Conservation (phyloP, 2,113 vertebrate genomes). For the Oreochromis niloticus region DNA sequence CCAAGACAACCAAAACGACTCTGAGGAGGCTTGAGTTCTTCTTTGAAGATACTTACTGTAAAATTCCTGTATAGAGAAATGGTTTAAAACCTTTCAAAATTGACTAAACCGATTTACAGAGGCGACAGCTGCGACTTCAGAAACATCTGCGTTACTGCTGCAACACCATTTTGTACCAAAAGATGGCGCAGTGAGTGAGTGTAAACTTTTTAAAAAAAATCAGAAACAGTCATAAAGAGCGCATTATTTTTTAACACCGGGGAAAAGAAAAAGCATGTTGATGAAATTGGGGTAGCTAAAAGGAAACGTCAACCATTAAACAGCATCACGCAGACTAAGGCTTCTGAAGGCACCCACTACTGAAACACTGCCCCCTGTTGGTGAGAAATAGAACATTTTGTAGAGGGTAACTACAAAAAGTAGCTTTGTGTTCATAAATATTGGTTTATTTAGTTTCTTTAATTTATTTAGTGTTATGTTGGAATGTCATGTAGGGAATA, state of each 20-base stretch:
- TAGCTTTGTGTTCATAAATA: background rate
- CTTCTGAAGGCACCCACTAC: background rate
- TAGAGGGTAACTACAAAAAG: background rate
- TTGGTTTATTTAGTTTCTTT: background rate
- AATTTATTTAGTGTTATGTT: background rate
- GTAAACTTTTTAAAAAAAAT: rapidly evolving
- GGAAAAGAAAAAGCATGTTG: background rate
- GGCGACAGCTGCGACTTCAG: background rate
- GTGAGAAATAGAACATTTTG: background rate
- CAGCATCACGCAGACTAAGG: background rate
- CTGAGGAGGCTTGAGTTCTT: background rate
- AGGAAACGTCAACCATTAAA: background rate
- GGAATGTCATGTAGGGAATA: background rate
- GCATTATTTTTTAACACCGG: background rate
- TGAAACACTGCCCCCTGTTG: background rate
- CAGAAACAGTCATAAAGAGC: background rate
- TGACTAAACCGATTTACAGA: background rate
- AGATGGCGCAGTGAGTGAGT: background rate
- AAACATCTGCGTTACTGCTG: background rate
- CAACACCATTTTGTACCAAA: background rate
- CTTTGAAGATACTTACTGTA: rapidly evolving
- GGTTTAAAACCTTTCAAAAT: background rate
- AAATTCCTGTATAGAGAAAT: background rate
- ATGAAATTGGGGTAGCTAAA: background rate
- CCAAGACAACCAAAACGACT: background rate